A percentile compares a stretch with the other conserved stretches of the same genome.
phyloP scores from a whole-genome alignment of 2,113 vertebrate genomes.

The Rhodinocichla rosea region DNA sequence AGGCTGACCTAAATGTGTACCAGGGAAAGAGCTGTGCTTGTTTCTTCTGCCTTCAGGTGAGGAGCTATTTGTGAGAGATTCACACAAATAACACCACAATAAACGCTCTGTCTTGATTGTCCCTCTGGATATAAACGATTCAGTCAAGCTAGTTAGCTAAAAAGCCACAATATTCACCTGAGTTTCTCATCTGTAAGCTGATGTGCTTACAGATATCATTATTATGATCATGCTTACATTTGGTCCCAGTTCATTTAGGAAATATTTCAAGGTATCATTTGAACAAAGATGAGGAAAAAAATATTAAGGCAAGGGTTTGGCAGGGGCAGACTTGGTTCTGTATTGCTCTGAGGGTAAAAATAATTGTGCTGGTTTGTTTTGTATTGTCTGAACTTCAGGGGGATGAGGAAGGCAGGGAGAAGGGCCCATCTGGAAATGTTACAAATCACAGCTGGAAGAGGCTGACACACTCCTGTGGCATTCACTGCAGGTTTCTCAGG shows the following conservation, averaged over 20 bases:
- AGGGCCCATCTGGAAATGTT: background rate
- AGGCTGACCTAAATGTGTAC: fast-evolving
- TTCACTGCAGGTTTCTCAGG: background rate
- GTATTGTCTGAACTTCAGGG: background rate
- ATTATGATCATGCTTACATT: background rate
- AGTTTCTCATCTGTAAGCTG: background rate
- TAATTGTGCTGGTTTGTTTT: background rate
- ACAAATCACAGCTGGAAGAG: background rate
- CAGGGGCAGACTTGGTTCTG: background rate
- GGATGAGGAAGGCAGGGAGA: background rate
- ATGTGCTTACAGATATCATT: background rate
- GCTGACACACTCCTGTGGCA: background rate
- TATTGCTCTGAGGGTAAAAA: background rate
- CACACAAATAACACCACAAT: fast-evolving
- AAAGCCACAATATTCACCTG: background rate
- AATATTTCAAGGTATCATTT: background rate
- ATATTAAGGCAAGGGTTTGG: background rate
- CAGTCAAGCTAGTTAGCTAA: background rate
- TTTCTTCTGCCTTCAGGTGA: background rate
- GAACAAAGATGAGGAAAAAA: background rate
- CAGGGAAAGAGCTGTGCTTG: background rate
- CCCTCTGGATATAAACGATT: background rate
- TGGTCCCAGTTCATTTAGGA: background rate
- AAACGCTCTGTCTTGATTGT: background rate
- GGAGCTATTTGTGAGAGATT: background rate